These are phyloP conservation scores for Xylocopa sonorina DNA, from an alignment of 1,140 invertebrate species.

Conservation along the genomic window DNA sequence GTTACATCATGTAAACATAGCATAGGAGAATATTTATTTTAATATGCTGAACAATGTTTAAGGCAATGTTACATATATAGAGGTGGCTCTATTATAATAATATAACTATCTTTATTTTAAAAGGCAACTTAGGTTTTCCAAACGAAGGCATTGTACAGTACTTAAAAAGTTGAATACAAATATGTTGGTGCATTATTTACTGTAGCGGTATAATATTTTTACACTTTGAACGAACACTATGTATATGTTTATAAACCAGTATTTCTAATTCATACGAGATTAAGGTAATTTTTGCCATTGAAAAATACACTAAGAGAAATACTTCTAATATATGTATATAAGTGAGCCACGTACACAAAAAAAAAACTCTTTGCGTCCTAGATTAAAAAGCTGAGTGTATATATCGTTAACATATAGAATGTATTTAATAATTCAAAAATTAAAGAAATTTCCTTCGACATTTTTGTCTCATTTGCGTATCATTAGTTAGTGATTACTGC, in stretches of 20 bases:
- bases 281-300: slow-evolving; percentile 22
- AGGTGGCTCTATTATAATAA: slow-evolving; percentile 71
- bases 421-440: slow-evolving; percentile 72
- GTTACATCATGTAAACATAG: slow-evolving; percentile 73
- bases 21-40: slow-evolving; percentile 80
- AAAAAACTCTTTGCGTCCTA: slow-evolving; percentile 63
- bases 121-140: slow-evolving; percentile 39
- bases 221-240: slow-evolving; percentile 27
- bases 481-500: slow-evolving; percentile 52
- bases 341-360: slow-evolving; percentile 42
- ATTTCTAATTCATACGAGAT: slow-evolving; percentile 23
- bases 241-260: slow-evolving; percentile 41
- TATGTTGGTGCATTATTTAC: slow-evolving; percentile 45
- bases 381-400: slow-evolving; percentile 56
- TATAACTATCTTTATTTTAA: slow-evolving; percentile 51
- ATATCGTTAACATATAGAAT: slow-evolving; percentile 78
- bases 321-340: slow-evolving; percentile 53
- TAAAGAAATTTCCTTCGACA: slow-evolving; percentile 63
- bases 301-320: slow-evolving; percentile 20
- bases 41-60: slow-evolving; percentile 72
- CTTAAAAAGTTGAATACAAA: slow-evolving; percentile 59
- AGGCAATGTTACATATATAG: slow-evolving; percentile 73
- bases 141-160: slow-evolving; percentile 61
- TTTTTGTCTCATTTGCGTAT: slow-evolving; percentile 55
- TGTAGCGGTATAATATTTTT: slow-evolving; percentile 46